Evolutionary conservation across 2,888 invertebrate species (phyloP).

Genomic region (Phyto melanocephala): DNA sequence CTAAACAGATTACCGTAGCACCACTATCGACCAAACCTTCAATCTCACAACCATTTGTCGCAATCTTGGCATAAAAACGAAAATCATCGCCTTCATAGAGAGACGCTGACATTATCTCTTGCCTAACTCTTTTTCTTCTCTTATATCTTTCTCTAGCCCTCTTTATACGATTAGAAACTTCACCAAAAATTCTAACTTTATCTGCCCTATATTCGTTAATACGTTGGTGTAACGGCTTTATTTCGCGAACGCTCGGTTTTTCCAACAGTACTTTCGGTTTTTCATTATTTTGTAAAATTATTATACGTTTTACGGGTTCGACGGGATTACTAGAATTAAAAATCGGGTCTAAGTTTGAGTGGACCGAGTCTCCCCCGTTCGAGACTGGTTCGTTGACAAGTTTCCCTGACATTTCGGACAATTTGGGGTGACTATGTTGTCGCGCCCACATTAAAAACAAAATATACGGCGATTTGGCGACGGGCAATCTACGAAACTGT

Average conservation of each 20-base stretch:
- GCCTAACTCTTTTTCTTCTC: background rate
- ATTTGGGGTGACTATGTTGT: background rate
- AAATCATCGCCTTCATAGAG: constrained; percentile 6
- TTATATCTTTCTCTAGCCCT: background rate
- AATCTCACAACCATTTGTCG: background rate
- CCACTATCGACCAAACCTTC: constrained; percentile 28
- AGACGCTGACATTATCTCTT: background rate
- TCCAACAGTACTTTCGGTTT: too few species aligned
- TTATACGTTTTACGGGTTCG: background rate
- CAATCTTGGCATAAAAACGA: background rate
- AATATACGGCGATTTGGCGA: background rate
- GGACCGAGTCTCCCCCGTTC: constrained; percentile 11
- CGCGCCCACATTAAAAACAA: background rate
- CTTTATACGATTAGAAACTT: background rate
- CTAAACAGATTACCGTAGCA: background rate
- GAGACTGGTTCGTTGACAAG: background rate
- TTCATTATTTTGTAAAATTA: background rate
- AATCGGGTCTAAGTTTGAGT: background rate
- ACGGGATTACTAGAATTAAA: too few species aligned
- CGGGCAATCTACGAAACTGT: constrained; percentile 6
- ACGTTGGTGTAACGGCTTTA: background rate
- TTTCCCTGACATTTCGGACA: constrained; percentile 38
- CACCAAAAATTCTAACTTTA: background rate
- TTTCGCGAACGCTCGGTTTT: background rate
- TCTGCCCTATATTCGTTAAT: background rate